These are phyloP conservation scores for Pachymerium ferrugineum DNA, from an alignment of 2,888 invertebrate genomes.

Conservation along the genomic window DNA sequence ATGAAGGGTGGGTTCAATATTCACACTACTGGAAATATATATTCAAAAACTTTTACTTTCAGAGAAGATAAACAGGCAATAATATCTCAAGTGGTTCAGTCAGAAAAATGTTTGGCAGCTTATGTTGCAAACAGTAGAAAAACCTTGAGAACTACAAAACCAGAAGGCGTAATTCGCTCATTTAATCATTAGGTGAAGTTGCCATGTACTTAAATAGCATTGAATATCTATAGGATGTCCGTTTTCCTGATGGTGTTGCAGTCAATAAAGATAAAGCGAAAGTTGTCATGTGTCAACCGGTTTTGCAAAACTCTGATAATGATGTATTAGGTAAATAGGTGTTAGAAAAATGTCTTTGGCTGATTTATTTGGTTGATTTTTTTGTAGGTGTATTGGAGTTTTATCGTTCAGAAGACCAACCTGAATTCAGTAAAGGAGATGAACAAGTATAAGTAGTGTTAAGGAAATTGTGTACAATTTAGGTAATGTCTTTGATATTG, in stretches of 20 bases:
- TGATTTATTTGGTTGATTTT: slow-evolving; percentile 20
- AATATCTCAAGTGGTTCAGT: slow-evolving; percentile 37
- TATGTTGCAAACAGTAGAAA: slow-evolving; percentile 47
- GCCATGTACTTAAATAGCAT: neutral
- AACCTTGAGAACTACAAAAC: slow-evolving; percentile 40
- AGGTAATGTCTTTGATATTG: slow-evolving; percentile 25
- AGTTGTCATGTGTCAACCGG: slow-evolving; percentile 54
- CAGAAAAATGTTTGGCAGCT: slow-evolving; percentile 45
- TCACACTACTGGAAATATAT: slow-evolving; percentile 30
- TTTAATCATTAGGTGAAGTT: neutral
- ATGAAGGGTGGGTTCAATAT: slow-evolving; percentile 31
- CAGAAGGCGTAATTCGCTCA: neutral
- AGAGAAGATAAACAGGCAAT: slow-evolving; percentile 30
- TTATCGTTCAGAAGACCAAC: slow-evolving; percentile 53
- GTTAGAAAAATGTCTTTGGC: neutral
- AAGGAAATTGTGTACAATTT: neutral
- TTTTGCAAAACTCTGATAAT: slow-evolving; percentile 60
- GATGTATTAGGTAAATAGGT: slow-evolving; percentile 51
- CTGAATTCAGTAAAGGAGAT: slow-evolving; percentile 59
- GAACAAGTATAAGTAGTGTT: slow-evolving; percentile 52
- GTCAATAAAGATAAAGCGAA: slow-evolving; percentile 42
- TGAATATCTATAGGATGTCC: slow-evolving; percentile 47
- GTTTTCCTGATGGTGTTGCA: slow-evolving; percentile 52
- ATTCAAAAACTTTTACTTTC: slow-evolving; percentile 32
- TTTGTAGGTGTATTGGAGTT: slow-evolving; percentile 60